Percentiles rank a stretch among this genome's conserved stretches.
These are phyloP conservation scores for Cheirogaleus medius DNA, from an alignment of 2,113 vertebrate species.

Conservation along the genomic window DNA sequence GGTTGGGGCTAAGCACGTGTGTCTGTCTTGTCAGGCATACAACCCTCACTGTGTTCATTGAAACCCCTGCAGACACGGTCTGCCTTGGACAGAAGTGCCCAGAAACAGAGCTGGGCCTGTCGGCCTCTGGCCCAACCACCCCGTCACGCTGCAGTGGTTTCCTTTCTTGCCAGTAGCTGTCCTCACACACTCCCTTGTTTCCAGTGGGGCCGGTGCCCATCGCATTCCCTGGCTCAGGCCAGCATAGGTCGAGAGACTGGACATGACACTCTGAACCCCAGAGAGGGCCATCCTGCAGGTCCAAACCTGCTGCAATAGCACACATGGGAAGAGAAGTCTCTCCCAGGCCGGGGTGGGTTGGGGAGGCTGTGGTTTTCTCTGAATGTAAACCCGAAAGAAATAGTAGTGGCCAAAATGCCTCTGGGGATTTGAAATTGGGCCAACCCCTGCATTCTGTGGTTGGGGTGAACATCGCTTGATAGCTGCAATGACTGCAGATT, in stretches of 20 bases:
- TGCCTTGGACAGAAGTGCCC: not conserved
- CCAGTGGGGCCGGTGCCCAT: not conserved
- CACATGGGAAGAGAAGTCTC: not conserved
- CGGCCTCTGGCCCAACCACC: not conserved
- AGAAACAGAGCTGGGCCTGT: not conserved
- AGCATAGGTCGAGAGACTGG: not conserved
- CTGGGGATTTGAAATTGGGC: rapidly evolving
- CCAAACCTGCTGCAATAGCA: not conserved
- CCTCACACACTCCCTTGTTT: not conserved
- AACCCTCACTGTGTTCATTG: not conserved
- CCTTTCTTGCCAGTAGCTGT: not conserved
- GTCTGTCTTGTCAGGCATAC: rapidly evolving
- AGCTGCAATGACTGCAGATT: too few species aligned
- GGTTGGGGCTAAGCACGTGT: too few species aligned
- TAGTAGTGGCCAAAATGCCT: not conserved
- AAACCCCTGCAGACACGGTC: not conserved
- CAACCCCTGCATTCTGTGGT: not conserved
- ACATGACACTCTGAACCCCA: not conserved
- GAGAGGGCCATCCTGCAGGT: not conserved
- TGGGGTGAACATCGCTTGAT: not conserved
- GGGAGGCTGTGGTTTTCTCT: not conserved
- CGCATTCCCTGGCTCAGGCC: not conserved
- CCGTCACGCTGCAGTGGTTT: not conserved
- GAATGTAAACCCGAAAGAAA: not conserved
- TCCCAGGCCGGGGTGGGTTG: not conserved